These are phyloP conservation scores for Onychorhynchus coronatus DNA, from an alignment of 2,113 vertebrate genomes.

Conservation along the genomic window DNA sequence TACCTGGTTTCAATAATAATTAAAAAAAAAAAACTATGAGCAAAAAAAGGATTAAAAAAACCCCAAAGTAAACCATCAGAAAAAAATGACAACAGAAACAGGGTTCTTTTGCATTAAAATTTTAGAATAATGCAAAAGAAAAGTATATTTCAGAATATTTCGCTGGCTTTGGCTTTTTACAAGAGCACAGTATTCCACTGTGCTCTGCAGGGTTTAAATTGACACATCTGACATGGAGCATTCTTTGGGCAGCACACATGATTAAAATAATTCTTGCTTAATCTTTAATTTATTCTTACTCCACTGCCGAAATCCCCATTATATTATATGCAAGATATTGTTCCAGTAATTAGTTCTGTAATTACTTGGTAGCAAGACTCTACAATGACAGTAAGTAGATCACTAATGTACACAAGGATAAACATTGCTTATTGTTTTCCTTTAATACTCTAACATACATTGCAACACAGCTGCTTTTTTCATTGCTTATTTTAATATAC, in stretches of 20 bases:
- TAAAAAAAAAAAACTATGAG: not conserved
- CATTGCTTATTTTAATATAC: not conserved
- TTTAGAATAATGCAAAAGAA: not conserved
- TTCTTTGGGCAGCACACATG: not conserved
- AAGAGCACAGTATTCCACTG: not conserved
- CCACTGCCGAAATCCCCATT: not conserved
- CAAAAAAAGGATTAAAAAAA: accelerated
- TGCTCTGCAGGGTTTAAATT: not conserved
- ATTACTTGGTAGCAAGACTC: not conserved
- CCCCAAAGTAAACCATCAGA: not conserved
- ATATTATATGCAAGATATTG: not conserved
- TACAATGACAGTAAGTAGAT: not conserved
- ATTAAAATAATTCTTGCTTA: not conserved
- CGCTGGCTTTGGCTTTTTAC: not conserved
- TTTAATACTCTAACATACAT: not conserved
- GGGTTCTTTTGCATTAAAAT: not conserved
- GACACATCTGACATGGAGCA: not conserved
- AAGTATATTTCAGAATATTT: not conserved
- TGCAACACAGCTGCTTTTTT: not conserved
- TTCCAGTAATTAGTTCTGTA: not conserved
- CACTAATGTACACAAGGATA: not conserved
- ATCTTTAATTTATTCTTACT: not conserved
- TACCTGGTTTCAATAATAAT: not conserved
- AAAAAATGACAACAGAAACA: not conserved
- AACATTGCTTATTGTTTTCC: not conserved